These are phyloP conservation scores for Tragelaphus buxtoni DNA, from an alignment of 2,113 vertebrate species.

Conservation along the genomic window DNA sequence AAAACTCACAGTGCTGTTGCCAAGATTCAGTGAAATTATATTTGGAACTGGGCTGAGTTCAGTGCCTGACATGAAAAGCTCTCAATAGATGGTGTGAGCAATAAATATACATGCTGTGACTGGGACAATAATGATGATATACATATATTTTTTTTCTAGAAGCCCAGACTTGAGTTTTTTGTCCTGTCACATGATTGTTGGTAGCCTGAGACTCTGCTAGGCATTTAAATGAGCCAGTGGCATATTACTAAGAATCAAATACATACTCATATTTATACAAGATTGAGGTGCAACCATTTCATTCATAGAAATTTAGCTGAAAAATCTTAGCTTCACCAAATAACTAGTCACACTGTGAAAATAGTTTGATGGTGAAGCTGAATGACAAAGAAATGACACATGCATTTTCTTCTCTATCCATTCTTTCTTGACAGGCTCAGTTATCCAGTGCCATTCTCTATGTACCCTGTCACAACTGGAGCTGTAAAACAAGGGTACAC, in stretches of 20 bases:
- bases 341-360: background rate
- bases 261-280: background rate
- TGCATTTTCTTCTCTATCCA: slow-evolving; percentile 16
- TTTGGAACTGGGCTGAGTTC: background rate
- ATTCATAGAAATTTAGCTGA: background rate
- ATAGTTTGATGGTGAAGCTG: background rate
- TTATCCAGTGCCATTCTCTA: slow-evolving; percentile 10
- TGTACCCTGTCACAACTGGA: slow-evolving; percentile 25
- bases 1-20: background rate
- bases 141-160: background rate
- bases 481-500: slow-evolving; percentile 27
- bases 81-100: background rate
- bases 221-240: background rate
- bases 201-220: background rate
- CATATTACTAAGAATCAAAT: background rate
- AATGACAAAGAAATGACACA: slow-evolving; percentile 19
- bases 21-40: slow-evolving; percentile 9
- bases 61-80: background rate
- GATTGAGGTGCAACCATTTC: background rate
- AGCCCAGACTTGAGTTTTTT: background rate
- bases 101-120: background rate
- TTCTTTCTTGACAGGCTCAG: slow-evolving; percentile 24
- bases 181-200: background rate
- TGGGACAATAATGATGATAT: background rate
- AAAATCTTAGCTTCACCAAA: slow-evolving; percentile 20